A percentile compares a stretch with the other conserved stretches of the same genome.
Conservation (phyloP, 92 coral and sea anemone species). For the Metridium senile region DNA sequence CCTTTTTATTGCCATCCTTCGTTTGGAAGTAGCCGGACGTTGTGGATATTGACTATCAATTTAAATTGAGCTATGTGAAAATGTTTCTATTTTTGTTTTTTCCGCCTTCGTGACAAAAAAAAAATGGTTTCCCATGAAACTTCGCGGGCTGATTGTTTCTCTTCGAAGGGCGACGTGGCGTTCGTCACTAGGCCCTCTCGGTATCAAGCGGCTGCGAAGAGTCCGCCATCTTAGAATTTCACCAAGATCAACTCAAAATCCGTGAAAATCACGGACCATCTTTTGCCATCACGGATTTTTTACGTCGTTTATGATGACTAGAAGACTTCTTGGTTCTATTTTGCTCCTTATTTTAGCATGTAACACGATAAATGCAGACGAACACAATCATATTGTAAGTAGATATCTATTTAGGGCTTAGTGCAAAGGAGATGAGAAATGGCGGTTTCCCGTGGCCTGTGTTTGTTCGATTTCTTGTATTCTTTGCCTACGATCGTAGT, state of each 20-base stretch:
- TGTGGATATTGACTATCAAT: too few relatives aligned
- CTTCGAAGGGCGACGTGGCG: slow-evolving; percentile 77
- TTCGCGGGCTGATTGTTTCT: slow-evolving; percentile 21
- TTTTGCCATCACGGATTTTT: slow-evolving; percentile 41
- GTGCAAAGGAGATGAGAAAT: slow-evolving; percentile 1
- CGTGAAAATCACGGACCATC: slow-evolving; percentile 59
- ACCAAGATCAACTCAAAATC: slow-evolving; percentile 32
- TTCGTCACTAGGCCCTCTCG: slow-evolving; percentile 59
- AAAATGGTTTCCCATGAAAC: slow-evolving; percentile 54
- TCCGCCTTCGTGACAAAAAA: not conserved
- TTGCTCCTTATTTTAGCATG: slow-evolving; percentile 66
- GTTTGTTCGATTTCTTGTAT: not conserved
- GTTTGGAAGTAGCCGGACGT: too few relatives aligned
- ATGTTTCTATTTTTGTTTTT: too few relatives aligned
- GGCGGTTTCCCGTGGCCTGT: slow-evolving; percentile 13
- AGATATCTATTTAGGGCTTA: not conserved
- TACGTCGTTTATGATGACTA: slow-evolving; percentile 51
- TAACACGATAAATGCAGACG: slow-evolving; percentile 80
- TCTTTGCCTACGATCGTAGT: not conserved
- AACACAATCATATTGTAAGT: slow-evolving; percentile 97
- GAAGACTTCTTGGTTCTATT: slow-evolving; percentile 46
- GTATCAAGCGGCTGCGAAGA: slow-evolving; percentile 72
- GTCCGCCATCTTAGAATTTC: slow-evolving; percentile 82
- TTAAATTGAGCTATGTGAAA: too few relatives aligned
- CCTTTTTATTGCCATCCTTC: too few relatives aligned